Base-by-base conservation (phyloP, 2,113 vertebrate species). In the Formicarius rufipectus region DNA sequence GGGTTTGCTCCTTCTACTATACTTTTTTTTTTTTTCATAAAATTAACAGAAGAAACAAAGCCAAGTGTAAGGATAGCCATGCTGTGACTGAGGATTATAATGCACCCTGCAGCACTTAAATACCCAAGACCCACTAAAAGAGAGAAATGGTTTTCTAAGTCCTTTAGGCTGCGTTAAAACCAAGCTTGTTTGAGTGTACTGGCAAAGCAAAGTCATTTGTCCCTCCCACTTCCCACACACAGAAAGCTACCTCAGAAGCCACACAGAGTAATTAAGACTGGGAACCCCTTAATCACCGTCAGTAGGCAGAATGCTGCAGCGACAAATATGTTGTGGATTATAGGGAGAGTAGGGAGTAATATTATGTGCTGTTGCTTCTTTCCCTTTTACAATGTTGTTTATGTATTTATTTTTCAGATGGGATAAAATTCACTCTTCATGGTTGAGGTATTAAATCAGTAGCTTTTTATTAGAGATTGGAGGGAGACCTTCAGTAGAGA, bases 241-340 rank as follows among this genome's bases (percentile, higher is more conserved):
- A 66, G 11, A 84, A 50, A 73, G 37, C 28, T 89, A 58, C 40
- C 72, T 74, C 59, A 77, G 74, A 94, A 89, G 64, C 30, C 72
- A 69, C 55, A 63, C 35, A 75, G 44, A 75, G 37, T 30, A 62
- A 63, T 68, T 75, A 75, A 87, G 62, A 33, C 28, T 87, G 56
- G 69, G 62, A 96, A 81, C 30, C 49, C 45, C 47, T 97, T 88
- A 96, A 95, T 95, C 63, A 95, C 23, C 86, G 53, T 27, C 85
- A 67, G 64, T 49, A 59, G 76, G 63, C 73, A 92, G 66, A 96
- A 76, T 33, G 40, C 28, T 68, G 55, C 50, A 93, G 68, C 88
- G 81, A 97, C 37, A 92, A 92, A 27, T 50, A 66, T 3, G 6
- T 20, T 88, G 40, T 37, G 14, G 66, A 31, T 71, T 95, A 71